Percentiles rank a stretch among this genome's conserved stretches.
Conservation (phyloP, 2,888 invertebrate species). For the Oscheius sp. region DNA sequence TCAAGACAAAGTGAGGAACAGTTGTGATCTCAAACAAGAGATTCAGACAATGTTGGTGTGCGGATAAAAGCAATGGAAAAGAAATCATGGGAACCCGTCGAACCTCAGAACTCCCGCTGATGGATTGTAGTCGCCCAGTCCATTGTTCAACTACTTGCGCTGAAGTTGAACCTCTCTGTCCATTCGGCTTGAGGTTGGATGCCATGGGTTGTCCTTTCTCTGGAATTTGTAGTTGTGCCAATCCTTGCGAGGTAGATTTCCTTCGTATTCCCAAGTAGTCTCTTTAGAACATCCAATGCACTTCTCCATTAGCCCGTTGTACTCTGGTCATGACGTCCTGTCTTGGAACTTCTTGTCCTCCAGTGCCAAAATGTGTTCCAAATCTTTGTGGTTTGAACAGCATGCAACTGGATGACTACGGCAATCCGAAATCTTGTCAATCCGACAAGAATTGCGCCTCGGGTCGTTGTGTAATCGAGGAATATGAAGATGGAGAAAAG, state of each 20-base stretch:
- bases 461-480: slow-evolving; percentile 22
- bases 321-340: slow-evolving; percentile 11
- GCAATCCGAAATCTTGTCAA: slow-evolving; percentile 17
- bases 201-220: slow-evolving; percentile 47
- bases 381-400: slow-evolving; percentile 22
- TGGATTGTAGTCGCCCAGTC: slow-evolving; percentile 50
- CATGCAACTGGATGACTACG: slow-evolving; percentile 19
- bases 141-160: slow-evolving; percentile 42
- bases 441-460: neutral
- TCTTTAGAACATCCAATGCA: slow-evolving; percentile 38
- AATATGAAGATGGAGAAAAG: neutral
- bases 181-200: slow-evolving; percentile 44
- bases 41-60: slow-evolving; percentile 57
- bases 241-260: slow-evolving; percentile 43
- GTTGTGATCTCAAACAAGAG: neutral
- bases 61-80: slow-evolving; percentile 46
- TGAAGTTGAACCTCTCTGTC: slow-evolving; percentile 30
- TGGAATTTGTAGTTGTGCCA: slow-evolving; percentile 50
- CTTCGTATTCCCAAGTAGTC: neutral
- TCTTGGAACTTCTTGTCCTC: slow-evolving; percentile 46
- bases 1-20: slow-evolving; percentile 34
- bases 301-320: slow-evolving; percentile 22
- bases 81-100: slow-evolving; percentile 58
- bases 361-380: slow-evolving; percentile 38
- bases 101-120: slow-evolving; percentile 32